These are phyloP conservation scores for Carcina quercana DNA, from an alignment of 2,888 invertebrate species.

Conservation along the genomic window DNA sequence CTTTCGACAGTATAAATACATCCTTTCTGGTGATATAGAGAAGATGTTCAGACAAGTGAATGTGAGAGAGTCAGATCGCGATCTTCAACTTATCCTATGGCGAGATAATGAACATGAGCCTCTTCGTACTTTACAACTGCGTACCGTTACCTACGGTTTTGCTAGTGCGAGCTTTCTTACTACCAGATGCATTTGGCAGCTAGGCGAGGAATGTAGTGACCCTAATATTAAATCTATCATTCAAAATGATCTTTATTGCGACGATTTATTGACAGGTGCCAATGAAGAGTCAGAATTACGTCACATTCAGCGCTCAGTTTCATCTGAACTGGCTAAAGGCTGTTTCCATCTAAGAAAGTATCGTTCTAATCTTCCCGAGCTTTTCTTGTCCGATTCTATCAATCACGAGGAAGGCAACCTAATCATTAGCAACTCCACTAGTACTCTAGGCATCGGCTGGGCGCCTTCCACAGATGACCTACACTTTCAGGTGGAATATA, in stretches of 20 bases:
- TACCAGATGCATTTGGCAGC: not conserved
- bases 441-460: constrained; percentile 12
- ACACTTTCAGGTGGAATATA: constrained; percentile 2
- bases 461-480: constrained; percentile 6
- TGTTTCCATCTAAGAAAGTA: constrained; percentile 13
- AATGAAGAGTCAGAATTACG: constrained; percentile 4
- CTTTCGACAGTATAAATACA: constrained; percentile 13
- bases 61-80: not conserved
- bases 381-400: not conserved
- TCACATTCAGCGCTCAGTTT: constrained; percentile 3
- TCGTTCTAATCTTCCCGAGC: constrained; percentile 1
- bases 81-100: constrained; percentile 4
- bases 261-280: constrained; percentile 7
- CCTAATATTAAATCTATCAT: constrained; percentile 1
- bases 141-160: constrained; percentile 7
- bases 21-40: constrained; percentile 8
- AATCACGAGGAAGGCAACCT: not conserved
- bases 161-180: not conserved
- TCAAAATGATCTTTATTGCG: constrained; percentile 6
- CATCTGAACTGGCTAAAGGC: not conserved
- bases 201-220: not conserved
- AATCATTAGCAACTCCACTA: constrained; percentile 4
- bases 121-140: not conserved
- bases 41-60: constrained; percentile 4
- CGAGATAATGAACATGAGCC: not conserved